These are phyloP conservation scores for Seira sanloemensis DNA, from an alignment of 2,888 invertebrate species.

Conservation along the genomic window DNA sequence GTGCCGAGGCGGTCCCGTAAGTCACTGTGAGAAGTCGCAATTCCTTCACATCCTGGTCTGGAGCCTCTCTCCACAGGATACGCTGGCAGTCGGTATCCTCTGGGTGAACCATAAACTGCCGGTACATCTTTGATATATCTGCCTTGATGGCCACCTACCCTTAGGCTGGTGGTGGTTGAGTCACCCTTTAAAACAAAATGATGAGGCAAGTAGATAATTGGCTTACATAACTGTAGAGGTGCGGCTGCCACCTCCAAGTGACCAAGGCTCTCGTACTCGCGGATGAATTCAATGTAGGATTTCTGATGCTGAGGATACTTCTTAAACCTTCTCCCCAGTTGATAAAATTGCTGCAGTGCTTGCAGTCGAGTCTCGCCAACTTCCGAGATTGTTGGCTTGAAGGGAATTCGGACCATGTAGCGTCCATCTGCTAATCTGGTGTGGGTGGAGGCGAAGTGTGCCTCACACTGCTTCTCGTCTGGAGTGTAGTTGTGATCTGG, in stretches of 20 bases:
- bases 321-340: slow-evolving; percentile 30
- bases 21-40: slow-evolving; percentile 73
- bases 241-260: slow-evolving; percentile 67
- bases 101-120: slow-evolving; percentile 53
- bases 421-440: slow-evolving; percentile 5
- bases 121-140: slow-evolving; percentile 72
- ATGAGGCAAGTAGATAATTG: slow-evolving; percentile 34
- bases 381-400: neutral
- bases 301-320: neutral
- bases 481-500: neutral
- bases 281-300: slow-evolving; percentile 69
- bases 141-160: slow-evolving; percentile 71
- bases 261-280: slow-evolving; percentile 67
- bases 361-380: neutral
- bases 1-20: slow-evolving; percentile 74
- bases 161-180: slow-evolving; percentile 26
- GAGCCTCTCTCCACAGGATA: slow-evolving; percentile 75
- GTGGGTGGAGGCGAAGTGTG: slow-evolving; percentile 6
- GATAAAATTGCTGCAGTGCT: slow-evolving; percentile 21
- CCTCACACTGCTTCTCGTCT: slow-evolving; percentile 29
- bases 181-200: slow-evolving; percentile 28
- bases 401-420: slow-evolving; percentile 34
- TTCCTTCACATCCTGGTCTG: slow-evolving; percentile 59
- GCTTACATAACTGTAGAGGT: neutral
- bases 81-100: slow-evolving; percentile 74